Conservation (phyloP, 2,888 invertebrate genomes). For the Troides oblongomaculatus region DNA sequence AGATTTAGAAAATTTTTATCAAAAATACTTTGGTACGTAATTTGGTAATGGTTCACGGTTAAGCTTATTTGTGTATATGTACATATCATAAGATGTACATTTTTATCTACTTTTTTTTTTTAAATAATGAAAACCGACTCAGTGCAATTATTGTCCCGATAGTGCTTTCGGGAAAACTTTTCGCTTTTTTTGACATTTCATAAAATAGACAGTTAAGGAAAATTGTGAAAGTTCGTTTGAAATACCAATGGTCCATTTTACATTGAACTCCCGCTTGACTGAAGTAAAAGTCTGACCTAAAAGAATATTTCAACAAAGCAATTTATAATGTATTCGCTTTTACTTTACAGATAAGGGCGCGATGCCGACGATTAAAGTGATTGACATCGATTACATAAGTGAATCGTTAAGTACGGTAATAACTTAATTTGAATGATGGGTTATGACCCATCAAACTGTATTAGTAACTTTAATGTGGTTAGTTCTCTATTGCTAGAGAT, state of each 20-base stretch:
- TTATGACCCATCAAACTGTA: neutral
- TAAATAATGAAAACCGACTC: neutral
- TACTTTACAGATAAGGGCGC: slow-evolving; percentile 3
- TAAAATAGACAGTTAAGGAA: slow-evolving; percentile 26
- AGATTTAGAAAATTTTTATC: neutral
- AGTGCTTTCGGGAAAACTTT: slow-evolving; percentile 14
- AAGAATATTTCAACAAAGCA: slow-evolving; percentile 9
- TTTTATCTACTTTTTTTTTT: neutral
- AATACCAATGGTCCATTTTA: slow-evolving; percentile 14
- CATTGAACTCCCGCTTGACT: slow-evolving; percentile 8
- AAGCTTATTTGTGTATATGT: neutral
- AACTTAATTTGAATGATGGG: neutral
- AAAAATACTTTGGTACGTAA: neutral
- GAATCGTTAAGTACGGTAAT: neutral
- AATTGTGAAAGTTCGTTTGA: slow-evolving; percentile 16
- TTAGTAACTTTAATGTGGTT: too few relatives aligned
- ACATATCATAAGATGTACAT: neutral
- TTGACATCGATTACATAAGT: neutral
- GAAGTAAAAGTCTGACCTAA: slow-evolving; percentile 1
- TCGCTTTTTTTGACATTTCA: slow-evolving; percentile 23
- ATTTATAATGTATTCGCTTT: slow-evolving; percentile 19
- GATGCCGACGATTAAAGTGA: neutral
- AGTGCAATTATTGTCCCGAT: slow-evolving; percentile 1
- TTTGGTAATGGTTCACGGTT: neutral
- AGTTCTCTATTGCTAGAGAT: too few relatives aligned